Base-by-base conservation (phyloP, 2,888 invertebrate species). In the Cerceris rybyensis region DNA sequence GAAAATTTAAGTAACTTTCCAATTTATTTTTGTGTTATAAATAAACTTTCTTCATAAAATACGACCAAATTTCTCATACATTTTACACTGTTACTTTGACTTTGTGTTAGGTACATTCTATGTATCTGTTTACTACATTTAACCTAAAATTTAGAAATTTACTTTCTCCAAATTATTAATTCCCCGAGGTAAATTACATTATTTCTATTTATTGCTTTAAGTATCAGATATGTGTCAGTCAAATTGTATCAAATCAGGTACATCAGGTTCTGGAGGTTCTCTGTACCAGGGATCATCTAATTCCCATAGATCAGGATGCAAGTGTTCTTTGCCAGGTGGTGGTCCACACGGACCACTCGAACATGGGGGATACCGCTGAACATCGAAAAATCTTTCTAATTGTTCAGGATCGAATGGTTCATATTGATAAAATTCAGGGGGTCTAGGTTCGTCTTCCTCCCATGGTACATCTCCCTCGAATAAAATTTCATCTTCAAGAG, bases 281-380 rank as follows among this genome's bases (percentile, higher is more conserved):
- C 39, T 74, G 14, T 76, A 85, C 91, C 91, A 91, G 2, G 90
- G 89, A 78, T 91, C 91, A 0, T 90, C 89, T 9, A 91, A 7
- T 0, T 87, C 88, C 90, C 89, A 88, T 5, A 91, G 86, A 75
- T 91, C 91, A 2, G 81, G 83, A 75, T 83, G 69, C 0, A 91
- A 57, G 2, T 55, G 7, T 42, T 86, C 88, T 17, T 87, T 77
- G 1, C 88, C 89, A 0, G 84, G 67, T 6, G 90, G 90, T 49
- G 88, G 83, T 28, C 64, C 54, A 6, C 74, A 71, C 8, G 28
- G 17, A n/a, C n/a, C n/a, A n/a, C n/a, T 0, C 71, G 70, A 7
- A 7, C 75, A 17, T 6, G 80, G 76, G 8, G 90, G 90, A 78
- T 86, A 88, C 1, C 52, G 70, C 11, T 85, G 65, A 6, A 87